Evolutionary conservation across 2,888 invertebrate genomes (phyloP), one percentile per base, ranked within the genome.

Genomic region (Agrotis exclamationis): DNA sequence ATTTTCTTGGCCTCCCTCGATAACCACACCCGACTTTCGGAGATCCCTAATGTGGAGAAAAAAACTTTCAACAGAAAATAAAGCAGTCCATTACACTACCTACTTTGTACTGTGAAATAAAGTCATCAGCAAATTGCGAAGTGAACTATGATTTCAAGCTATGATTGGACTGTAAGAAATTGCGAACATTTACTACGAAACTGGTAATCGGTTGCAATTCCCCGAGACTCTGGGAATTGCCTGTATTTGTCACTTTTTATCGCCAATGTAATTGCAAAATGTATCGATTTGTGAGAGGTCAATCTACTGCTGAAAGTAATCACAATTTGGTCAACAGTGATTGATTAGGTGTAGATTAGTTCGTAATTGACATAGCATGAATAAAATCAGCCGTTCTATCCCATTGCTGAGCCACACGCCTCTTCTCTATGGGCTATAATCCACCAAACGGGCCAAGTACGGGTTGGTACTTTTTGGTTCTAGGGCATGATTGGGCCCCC

Each of bases 151-250:
- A 79, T 78, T 79, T 47, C 13, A 28, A 60, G n/a, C 59, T 51
- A 22, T 59, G 54, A 79, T 76, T 63, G 45, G 22, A 9, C 18
- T 74, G 1, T 54, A 79, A 80, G 80, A 74, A 80, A 80, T 76
- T n/a, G 75, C 76, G 39, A 62, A 56, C 51, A 54, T 75, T 60
- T 80, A 50, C 67, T 16, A 22, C 33, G 80, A 75, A 80, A 62
- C 39, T 28, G n/a, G 51, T 62, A 79, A 80, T 60, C 62, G 56
- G 9, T 74, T 24, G 66, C 50, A 57, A 54, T 74, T 74, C 48
- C 13, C 33, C 16, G 57, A 62, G 53, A 50, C 14, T 45, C 18
- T 18, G 56, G 5, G 45, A 79, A 80, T 58, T 74, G 53, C 47
- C 6, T 33, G 24, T 44, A 24, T 60, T 74, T 63, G 33, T 74